phyloP scores from a whole-genome alignment of 2,888 invertebrate genomes.

The Entomobrya proxima region DNA sequence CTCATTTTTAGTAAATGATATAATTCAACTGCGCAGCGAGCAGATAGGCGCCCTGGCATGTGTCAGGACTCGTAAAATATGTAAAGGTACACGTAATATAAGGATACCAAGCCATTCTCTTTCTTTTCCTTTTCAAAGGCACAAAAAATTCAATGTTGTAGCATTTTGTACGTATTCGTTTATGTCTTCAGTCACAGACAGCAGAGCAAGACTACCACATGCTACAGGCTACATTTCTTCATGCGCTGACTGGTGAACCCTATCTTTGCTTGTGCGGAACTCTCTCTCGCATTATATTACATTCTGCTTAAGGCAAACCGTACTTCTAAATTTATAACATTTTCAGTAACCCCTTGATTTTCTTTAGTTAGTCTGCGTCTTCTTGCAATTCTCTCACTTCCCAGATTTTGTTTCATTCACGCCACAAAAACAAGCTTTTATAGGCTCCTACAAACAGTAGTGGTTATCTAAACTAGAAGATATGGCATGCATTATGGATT shows the following conservation, averaged over 20 bases:
- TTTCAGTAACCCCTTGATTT: constrained; percentile 36
- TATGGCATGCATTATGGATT: background rate
- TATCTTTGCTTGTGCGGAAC: background rate
- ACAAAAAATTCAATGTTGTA: no score
- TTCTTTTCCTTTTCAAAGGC: background rate
- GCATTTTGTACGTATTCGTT: no score
- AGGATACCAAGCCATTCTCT: no score
- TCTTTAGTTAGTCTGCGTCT: background rate
- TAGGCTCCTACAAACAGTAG: background rate
- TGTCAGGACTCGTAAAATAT: background rate
- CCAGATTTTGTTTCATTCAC: constrained; percentile 1
- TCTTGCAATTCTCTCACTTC: background rate
- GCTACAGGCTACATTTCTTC: no score
- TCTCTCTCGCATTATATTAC: background rate
- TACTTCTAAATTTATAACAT: constrained; percentile 42
- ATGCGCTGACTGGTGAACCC: background rate
- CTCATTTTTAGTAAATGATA: no score
- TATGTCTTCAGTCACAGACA: no score
- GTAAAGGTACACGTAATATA: no score
- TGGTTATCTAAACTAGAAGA: background rate
- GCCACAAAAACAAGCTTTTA: background rate
- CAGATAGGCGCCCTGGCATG: background rate
- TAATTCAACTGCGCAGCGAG: no score
- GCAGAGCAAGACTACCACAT: no score
- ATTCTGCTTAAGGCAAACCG: background rate